Evolutionary conservation across 2,888 invertebrate species (phyloP), one percentile per base, ranked within the genome.

Genomic region (Scaptomyza parva): DNA sequence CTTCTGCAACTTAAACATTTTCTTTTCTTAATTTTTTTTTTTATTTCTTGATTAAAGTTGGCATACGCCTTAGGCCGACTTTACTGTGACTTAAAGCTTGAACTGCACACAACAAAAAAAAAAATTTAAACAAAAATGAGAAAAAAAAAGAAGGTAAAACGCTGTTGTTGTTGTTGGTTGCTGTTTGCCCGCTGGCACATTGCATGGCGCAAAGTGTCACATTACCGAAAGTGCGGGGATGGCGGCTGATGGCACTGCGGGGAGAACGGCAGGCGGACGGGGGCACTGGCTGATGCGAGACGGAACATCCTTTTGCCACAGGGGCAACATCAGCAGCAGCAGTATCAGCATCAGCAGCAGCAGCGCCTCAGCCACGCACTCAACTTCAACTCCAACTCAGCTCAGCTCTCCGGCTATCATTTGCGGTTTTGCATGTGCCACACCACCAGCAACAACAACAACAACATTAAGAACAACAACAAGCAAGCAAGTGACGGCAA

Each of bases 171-270:
- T 17, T 22, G 12, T 17, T 44, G 17, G 11, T 14, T 45, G 47
- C 37, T 37, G 20, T 55, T 33, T 55, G 60, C 68, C 68, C 48
- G 61, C 48, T 65, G 78, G 75, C 78, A 77, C 63, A 81, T 69
- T 58, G 65, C 60, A 44, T 65, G 70, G 63, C 47, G 50, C 67
- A 74, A 81, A 67, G 81, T 84, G 75, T 81, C 78, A 67, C 85
- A 79, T 78, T 67, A 63, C 85, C 22, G 70, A 58, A 62, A 84
- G 68, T 60, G 64, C 51, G 57, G 54, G n/a, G n/a, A n/a, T n/a
- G n/a, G n/a, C n/a, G n/a, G n/a, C n/a, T n/a, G n/a, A n/a, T n/a
- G n/a, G n/a, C n/a, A n/a, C n/a, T n/a, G n/a, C 59, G 54, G 47
- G 12, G 14, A 2, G 12, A 18, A 2, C 37, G 6, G 33, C 2